phyloP scores from a whole-genome alignment of 2,888 invertebrate species.

The Ormyrus thymus region DNA sequence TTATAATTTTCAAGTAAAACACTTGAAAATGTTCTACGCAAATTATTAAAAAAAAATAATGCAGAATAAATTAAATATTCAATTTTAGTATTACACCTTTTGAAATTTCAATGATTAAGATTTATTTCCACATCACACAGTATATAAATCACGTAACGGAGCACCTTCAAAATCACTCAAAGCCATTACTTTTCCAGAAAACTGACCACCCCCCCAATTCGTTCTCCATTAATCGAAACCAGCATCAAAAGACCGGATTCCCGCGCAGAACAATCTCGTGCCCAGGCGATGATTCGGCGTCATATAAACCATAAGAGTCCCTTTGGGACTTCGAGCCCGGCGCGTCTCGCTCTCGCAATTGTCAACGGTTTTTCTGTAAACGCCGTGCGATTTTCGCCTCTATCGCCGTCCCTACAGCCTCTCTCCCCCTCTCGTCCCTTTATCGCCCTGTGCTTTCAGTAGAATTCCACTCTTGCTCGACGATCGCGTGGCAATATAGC shows the following conservation, averaged over 20 bases:
- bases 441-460: neutral
- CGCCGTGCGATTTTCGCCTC: conserved; percentile 8
- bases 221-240: too few species aligned
- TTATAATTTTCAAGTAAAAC: too few species aligned
- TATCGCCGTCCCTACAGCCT: neutral
- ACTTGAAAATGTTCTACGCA: too few species aligned
- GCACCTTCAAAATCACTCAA: too few species aligned
- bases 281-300: neutral
- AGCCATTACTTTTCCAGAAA: neutral
- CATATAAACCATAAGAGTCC: neutral
- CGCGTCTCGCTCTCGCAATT: neutral
- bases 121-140: too few species aligned
- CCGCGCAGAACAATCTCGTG: too few species aligned
- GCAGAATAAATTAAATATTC: too few species aligned
- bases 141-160: too few species aligned
- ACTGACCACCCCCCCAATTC: neutral
- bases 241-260: neutral
- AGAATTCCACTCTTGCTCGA: neutral
- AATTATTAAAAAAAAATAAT: too few species aligned
- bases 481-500: conserved; percentile 4
- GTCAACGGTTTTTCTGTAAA: conserved; percentile 15
- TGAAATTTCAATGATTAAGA: too few species aligned
- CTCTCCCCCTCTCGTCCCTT: neutral
- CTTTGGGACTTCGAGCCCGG: neutral
- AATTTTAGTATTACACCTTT: too few species aligned